Percentiles rank a stretch among this genome's conserved stretches.
phyloP scores from a whole-genome alignment of 2,888 invertebrate species.

The Stomorhina lunata region DNA sequence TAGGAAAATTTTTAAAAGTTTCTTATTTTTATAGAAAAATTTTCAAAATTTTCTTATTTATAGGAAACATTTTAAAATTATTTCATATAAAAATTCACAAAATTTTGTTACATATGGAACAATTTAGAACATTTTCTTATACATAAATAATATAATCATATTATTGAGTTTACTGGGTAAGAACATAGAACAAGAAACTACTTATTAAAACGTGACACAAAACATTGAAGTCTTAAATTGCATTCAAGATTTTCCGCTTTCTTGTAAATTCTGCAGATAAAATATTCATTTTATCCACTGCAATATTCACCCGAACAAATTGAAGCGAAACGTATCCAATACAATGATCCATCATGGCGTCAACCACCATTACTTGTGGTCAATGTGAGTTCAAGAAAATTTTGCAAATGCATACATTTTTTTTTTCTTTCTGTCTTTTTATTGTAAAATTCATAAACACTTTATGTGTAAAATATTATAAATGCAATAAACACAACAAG shows the following conservation, averaged over 20 bases:
- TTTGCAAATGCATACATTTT: not conserved
- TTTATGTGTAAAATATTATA: no score
- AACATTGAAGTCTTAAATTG: not conserved
- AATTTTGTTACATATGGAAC: not conserved
- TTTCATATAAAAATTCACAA: not conserved
- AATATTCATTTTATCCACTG: slow-evolving; percentile 85
- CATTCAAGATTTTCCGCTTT: slow-evolving; percentile 17
- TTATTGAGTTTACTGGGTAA: no score
- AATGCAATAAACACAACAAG: no score
- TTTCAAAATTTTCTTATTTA: no score
- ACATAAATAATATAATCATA: no score
- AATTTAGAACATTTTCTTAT: no score
- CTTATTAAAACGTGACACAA: not conserved
- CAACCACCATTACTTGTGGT: slow-evolving; percentile 84
- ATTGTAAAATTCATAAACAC: no score
- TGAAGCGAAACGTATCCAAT: slow-evolving; percentile 82
- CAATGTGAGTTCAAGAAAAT: slow-evolving; percentile 83
- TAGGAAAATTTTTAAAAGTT: no score
- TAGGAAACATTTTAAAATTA: no score
- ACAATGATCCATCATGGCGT: slow-evolving; percentile 83
- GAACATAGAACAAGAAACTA: no score
- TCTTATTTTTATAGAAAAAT: no score
- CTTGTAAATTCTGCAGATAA: slow-evolving; percentile 81
- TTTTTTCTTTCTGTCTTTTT: not conserved
- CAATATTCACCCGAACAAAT: slow-evolving; percentile 83